Percentiles rank a stretch among this genome's conserved stretches.
Evolutionary conservation across 2,113 vertebrate genomes (phyloP).

Genomic region (Euleptes europaea): DNA sequence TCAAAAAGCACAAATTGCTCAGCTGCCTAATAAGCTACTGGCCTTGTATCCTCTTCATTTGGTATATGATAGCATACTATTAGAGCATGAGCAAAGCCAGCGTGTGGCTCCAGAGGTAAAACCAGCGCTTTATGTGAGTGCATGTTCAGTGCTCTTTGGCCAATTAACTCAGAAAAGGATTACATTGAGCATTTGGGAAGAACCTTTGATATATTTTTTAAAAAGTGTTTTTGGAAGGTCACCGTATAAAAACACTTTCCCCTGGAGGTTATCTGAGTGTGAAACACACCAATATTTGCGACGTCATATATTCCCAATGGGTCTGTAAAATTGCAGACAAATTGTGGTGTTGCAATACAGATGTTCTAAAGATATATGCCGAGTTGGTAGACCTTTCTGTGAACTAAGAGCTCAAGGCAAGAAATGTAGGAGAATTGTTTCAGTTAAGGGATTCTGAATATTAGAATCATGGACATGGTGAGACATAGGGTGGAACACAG

Average conservation of each 20-base stretch:
- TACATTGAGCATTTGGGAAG: slow-evolving; percentile 27
- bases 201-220: slow-evolving; percentile 21
- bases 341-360: slow-evolving; percentile 1
- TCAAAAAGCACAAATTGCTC: not conserved
- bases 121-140: not conserved
- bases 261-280: not conserved
- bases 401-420: not conserved
- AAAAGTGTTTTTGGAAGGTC: not conserved
- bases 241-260: fast-evolving
- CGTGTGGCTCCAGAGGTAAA: slow-evolving; percentile 19
- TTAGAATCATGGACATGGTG: not conserved
- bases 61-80: fast-evolving
- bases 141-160: not conserved
- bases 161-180: slow-evolving; percentile 67
- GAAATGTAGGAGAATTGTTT: not conserved
- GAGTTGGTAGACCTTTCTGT: not conserved
- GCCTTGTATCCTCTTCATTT: not conserved
- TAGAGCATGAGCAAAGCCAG: slow-evolving; percentile 15
- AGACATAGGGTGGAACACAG: not conserved
- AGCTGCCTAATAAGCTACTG: not conserved
- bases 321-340: slow-evolving; percentile 24
- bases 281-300: slow-evolving; percentile 6
- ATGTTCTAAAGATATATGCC: not conserved
- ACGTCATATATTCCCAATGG: not conserved
- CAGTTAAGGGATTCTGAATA: not conserved